These are phyloP conservation scores for Papilio aristodemus DNA, from an alignment of 1,140 invertebrate species.

Conservation along the genomic window DNA sequence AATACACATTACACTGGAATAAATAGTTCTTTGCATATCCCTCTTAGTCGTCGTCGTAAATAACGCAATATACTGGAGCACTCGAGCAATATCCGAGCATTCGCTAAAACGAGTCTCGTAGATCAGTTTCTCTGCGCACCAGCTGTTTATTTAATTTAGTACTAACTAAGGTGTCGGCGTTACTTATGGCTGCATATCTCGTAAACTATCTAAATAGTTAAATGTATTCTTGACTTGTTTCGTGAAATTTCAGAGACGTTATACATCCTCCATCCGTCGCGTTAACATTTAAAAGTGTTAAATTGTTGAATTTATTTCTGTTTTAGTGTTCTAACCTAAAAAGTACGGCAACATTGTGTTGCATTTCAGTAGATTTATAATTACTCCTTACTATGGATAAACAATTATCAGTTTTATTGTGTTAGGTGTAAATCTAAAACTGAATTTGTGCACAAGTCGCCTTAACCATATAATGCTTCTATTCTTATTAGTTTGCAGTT, in stretches of 20 bases:
- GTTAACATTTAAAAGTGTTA: background rate
- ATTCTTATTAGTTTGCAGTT: too few relatives aligned
- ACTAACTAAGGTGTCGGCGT: slow-evolving; percentile 11
- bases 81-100: slow-evolving; percentile 12
- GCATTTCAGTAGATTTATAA: too few relatives aligned
- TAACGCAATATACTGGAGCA: slow-evolving; percentile 1
- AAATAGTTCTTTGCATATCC: slow-evolving; percentile 25
- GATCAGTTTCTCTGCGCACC: slow-evolving; percentile 8
- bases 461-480: too few relatives aligned
- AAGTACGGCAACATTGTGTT: too few relatives aligned
- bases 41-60: slow-evolving; percentile 7
- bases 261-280: background rate
- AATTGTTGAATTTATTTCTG: slow-evolving; percentile 1
- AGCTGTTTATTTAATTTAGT: slow-evolving; percentile 26
- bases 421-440: too few relatives aligned
- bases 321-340: too few relatives aligned
- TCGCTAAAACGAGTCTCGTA: slow-evolving; percentile 16
- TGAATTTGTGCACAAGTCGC: background rate
- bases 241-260: background rate
- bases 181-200: slow-evolving; percentile 6
- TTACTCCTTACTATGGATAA: too few relatives aligned
- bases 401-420: too few relatives aligned
- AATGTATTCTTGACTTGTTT: slow-evolving; percentile 21
- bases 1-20: background rate
- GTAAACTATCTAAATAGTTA: background rate